A percentile compares a stretch with the other conserved stretches of the same genome.
Evolutionary conservation across 1,140 invertebrate species (phyloP).

Genomic region (Ceratina calcarata): DNA sequence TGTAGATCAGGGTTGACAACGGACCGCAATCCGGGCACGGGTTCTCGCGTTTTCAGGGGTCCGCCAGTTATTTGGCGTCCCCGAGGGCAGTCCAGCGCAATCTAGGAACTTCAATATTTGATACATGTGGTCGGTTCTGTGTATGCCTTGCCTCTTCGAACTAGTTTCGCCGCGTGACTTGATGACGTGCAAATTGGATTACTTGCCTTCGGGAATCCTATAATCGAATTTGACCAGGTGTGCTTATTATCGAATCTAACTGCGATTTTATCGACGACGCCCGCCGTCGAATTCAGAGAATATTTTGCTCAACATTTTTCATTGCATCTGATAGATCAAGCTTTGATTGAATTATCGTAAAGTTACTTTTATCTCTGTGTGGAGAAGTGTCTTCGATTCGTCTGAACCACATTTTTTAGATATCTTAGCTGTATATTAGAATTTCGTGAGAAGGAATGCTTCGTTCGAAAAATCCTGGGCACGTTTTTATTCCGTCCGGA

Average conservation of each 20-base stretch:
- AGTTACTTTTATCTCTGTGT: too few species aligned
- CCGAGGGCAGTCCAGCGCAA: conserved; percentile 55
- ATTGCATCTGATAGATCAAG: too few species aligned
- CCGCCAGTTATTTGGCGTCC: conserved; percentile 57
- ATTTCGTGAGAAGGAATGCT: background rate
- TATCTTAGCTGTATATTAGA: background rate
- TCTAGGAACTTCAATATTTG: conserved; percentile 67
- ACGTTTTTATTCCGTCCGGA: background rate
- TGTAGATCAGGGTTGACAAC: conserved; percentile 43
- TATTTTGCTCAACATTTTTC: background rate
- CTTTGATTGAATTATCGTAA: too few species aligned
- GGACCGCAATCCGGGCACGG: conserved; percentile 31
- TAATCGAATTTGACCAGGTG: conserved; percentile 62
- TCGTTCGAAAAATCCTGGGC: background rate
- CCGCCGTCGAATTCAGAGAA: background rate
- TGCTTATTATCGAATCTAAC: conserved; percentile 53
- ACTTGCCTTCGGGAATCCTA: conserved; percentile 55
- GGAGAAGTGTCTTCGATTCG: too few species aligned
- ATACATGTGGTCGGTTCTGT: conserved; percentile 54
- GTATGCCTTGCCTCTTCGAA: conserved; percentile 47
- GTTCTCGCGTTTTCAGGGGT: conserved; percentile 30
- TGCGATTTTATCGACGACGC: background rate
- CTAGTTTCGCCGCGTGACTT: conserved; percentile 58
- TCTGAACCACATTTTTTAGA: too few species aligned
- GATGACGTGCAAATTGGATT: conserved; percentile 65